Evolutionary conservation across 2,113 vertebrate species (phyloP), one percentile per base, ranked within the genome.

Genomic region (Barbus barbus): DNA sequence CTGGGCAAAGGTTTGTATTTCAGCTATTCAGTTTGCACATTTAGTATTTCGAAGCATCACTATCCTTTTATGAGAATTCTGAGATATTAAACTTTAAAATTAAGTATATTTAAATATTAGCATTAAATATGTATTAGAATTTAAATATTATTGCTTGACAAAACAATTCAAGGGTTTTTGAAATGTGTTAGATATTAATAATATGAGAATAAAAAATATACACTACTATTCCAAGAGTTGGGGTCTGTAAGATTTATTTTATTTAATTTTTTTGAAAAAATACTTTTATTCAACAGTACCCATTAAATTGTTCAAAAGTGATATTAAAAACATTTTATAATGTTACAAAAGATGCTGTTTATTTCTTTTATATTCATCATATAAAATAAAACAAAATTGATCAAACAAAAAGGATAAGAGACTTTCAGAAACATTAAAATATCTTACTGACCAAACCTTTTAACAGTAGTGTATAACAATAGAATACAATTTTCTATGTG

Each of bases 1-100:
- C 74, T 99, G 95, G 98, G 98, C 33, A 99, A 99, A 94, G 98
- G 98, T 99, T 89, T 11, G 71, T 71, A 71, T 53, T 48, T 69
- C 6, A 81, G 41, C 33, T 31, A 28, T 79, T 79, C 41, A 24
- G 13, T 28, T 53, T 53, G 18, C n/a, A 56, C 3, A 22, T 69
- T 2, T 16, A 18, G 41, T 12, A 67, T 67, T 71, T 69, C 18
- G 22, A 69, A 69, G 4, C 9, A 5, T 71, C 67, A 22, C 11
- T 71, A 38, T 71, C 4, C 4, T 38, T 38, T 38, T 33, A 31
- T 67, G 31, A 69, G 6, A 31, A 18, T 33, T 65, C 6, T 33
- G 63, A 31, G 4, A 8, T 31, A 22, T 33, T 18, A 33, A 33
- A 65, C 44, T 46, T 46, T 46, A 46, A 46, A 13, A 46, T 46